Base-by-base conservation (phyloP, 2,797 vertebrate genomes). In the Microctenopoma steveboyesi region DNA sequence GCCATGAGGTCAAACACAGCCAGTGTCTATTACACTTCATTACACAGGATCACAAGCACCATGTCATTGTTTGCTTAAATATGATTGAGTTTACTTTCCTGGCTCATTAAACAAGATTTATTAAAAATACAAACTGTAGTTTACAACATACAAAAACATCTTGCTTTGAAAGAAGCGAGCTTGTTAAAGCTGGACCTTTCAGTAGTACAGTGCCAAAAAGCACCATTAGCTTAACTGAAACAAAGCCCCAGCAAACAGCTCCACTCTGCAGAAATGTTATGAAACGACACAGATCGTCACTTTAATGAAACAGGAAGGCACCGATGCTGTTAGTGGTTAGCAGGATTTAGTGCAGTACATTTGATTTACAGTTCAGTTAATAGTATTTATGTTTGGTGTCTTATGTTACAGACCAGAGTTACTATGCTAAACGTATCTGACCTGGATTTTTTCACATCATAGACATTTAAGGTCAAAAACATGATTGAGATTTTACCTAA, bases 181-280 rank as follows among this genome's bases (percentile, higher is more conserved):
- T 64, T 18, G 8, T 50, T 25, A 33, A 69, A 39, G 11, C 27
- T 33, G 37, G 61, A 33, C 61, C 45, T 78, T 76, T 81, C 86
- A 84, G 86, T 76, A 77, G 67, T 69, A 69, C 51, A 57, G 16
- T 7, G 47, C 49, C 49, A 76, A 83, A 22, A 77, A 88, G 82
- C 86, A 88, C 82, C 78, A 74, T 72, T 74, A 71, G 45, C 79
- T 70, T 6, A 72, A 59, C 25, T 68, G 61, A 68, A 84, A 74
- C 35, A 60, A 35, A 1, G 7, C 9, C 33, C 30, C 35, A 63
- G 37, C 2, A 51, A 45, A 72, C 9, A 64, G 18, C 22, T 45
- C 43, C 46, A 42, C 47, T 49, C 22, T 62, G 58, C 12, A 72
- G 59, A 58, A 61, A 72, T 18, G 16, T 60, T 16, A 25, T 51